Base-by-base conservation (phyloP, 2,113 vertebrate species). In the Prionailurus bengalensis region DNA sequence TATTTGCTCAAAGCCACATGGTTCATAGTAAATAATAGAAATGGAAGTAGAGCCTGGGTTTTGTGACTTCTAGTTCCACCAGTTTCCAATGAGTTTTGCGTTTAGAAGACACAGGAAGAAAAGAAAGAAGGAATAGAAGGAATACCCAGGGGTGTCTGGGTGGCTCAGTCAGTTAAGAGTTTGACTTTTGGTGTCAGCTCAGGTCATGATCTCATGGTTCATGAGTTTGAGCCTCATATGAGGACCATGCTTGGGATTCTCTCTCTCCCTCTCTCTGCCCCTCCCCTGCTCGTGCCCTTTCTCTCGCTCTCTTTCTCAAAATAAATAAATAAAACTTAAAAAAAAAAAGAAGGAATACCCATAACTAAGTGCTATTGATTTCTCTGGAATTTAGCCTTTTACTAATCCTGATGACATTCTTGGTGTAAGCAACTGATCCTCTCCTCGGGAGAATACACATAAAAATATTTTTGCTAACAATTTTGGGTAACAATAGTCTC, bases 21-120 rank as follows among this genome's bases (percentile, higher is more conserved):
- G 19, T 45, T 94, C 55, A 94, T 80, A 80, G 70, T 70, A 89
- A 94, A 82, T 95, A 95, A 94, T 3, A 89, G 79, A 93, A 89
- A 25, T 93, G 36, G 31, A 74, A 84, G 42, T 68, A 86, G 45
- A 93, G 8, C 25, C 55, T 94, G 23, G 16, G 21, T 83, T 93
- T 94, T 86, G 8, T 7, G 42, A 81, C 39, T 95, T 71, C 25
- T 68, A 85, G 42, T 89, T 91, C 79, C 87, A 36, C 83, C 39
- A 55, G 15, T 71, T 97, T 92, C 86, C 55, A 89, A 10, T 90
- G 73, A 94, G 48, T 84, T 92, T 92, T 78, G 42, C 85, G 84
- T 88, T 91, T 91, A 81, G 71, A 84, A 97, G 55, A 82, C 23
- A 53, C 17, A 83, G 25, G 55, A 70, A 70, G 29, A 53, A 78